Evolutionary conservation across 2,888 invertebrate species (phyloP).

Genomic region (Eristalis tenax): DNA sequence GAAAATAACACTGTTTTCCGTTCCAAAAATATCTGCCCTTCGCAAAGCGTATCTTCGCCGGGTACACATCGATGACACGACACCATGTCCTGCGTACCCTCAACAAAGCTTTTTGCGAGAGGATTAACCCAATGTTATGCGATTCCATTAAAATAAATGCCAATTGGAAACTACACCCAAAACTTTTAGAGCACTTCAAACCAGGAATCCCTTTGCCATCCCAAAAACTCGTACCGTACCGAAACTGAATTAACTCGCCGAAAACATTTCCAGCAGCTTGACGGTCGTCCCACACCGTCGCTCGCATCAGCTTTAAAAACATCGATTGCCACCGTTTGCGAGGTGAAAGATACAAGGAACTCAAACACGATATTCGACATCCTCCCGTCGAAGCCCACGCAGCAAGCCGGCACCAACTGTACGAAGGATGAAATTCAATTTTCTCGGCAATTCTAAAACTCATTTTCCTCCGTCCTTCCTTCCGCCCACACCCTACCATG

Average conservation of each 20-base stretch:
- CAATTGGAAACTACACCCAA: neutral
- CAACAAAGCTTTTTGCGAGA: neutral
- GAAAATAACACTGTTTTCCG: neutral
- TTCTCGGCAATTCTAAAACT: conserved; percentile 67
- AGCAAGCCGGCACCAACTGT: conserved; percentile 28
- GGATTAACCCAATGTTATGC: neutral
- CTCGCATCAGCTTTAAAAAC: conserved; percentile 18
- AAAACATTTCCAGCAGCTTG: conserved; percentile 32
- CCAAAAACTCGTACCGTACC: neutral
- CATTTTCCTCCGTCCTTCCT: conserved; percentile 48
- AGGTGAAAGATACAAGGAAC: neutral
- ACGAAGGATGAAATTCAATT: conserved; percentile 64
- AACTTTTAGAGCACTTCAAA: neutral
- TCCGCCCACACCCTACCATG: neutral
- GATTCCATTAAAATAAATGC: neutral
- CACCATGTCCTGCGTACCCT: neutral
- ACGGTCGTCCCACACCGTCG: neutral
- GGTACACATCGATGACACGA: neutral
- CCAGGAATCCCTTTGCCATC: conserved; percentile 20
- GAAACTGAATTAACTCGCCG: conserved; percentile 43
- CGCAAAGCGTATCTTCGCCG: neutral
- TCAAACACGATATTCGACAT: neutral
- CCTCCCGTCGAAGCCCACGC: conserved; percentile 4
- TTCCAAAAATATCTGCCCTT: neutral
- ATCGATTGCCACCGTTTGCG: conserved; percentile 27